phyloP scores from a whole-genome alignment of 2,113 vertebrate species.

The Clarias gariepinus region DNA sequence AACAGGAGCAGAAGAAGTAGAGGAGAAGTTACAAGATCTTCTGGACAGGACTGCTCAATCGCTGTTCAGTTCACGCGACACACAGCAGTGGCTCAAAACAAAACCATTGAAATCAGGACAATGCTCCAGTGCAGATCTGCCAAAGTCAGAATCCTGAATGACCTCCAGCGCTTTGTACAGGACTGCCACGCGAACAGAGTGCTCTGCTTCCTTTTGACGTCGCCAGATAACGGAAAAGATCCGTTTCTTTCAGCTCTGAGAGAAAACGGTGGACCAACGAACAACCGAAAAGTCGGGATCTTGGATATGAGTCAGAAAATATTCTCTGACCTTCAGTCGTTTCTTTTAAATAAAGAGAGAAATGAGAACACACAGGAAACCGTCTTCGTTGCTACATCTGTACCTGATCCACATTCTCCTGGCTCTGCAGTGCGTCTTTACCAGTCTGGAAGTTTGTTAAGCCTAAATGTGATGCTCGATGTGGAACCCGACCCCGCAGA shows the following conservation, averaged over 20 bases:
- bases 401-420: not conserved
- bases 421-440: constrained; percentile 23
- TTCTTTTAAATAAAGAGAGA: constrained; percentile 12
- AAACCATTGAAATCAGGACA: constrained; percentile 5
- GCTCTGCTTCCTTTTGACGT: constrained; percentile 22
- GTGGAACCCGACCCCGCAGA: not conserved
- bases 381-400: constrained; percentile 10
- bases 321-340: not conserved
- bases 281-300: not conserved
- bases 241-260: not conserved
- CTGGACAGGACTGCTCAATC: not conserved
- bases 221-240: constrained; percentile 17
- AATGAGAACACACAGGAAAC: not conserved
- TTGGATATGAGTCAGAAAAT: constrained; percentile 2
- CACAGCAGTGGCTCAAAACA: constrained; percentile 22
- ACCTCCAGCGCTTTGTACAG: not conserved
- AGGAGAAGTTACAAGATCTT: not conserved
- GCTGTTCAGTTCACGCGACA: constrained; percentile 9
- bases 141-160: constrained; percentile 16
- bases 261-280: not conserved
- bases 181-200: not conserved
- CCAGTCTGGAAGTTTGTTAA: not conserved
- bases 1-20: constrained; percentile 1
- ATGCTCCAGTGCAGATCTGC: constrained; percentile 27
- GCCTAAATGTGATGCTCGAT: constrained; percentile 1